These are phyloP conservation scores for Mythimna loreyi DNA, from an alignment of 2,888 invertebrate species.

Conservation along the genomic window DNA sequence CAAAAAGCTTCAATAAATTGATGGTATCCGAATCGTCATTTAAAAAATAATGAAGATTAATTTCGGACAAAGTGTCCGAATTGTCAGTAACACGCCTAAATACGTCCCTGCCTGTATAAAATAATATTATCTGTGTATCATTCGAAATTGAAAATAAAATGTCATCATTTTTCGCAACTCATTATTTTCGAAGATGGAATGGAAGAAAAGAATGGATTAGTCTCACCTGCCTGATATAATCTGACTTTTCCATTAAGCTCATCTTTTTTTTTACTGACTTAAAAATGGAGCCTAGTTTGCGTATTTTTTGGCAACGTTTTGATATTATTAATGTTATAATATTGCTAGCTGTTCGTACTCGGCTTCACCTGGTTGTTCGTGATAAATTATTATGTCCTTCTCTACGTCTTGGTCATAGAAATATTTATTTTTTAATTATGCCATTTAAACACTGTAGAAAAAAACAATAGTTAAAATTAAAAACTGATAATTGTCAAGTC, in stretches of 20 bases:
- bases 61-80: too few species aligned
- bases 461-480: too few species aligned
- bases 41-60: too few species aligned
- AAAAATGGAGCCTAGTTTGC: background rate
- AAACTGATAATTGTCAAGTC: too few species aligned
- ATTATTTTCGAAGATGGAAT: conserved; percentile 37
- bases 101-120: background rate
- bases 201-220: conserved; percentile 36
- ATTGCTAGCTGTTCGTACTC: background rate
- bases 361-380: background rate
- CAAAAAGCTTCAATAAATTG: too few species aligned
- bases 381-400: background rate
- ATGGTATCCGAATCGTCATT: too few species aligned
- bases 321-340: background rate
- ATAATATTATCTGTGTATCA: background rate
- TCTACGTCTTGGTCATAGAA: background rate
- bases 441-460: too few species aligned
- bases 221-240: conserved; percentile 46
- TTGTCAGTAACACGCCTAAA: too few species aligned
- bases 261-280: conserved; percentile 19
- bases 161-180: conserved; percentile 21
- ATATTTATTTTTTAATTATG: too few species aligned
- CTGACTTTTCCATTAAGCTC: conserved; percentile 41
- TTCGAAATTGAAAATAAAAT: conserved; percentile 37
- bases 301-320: conserved; percentile 19